These are phyloP conservation scores for Drosophila limbata DNA, from an alignment of 2,888 invertebrate species.

Conservation along the genomic window DNA sequence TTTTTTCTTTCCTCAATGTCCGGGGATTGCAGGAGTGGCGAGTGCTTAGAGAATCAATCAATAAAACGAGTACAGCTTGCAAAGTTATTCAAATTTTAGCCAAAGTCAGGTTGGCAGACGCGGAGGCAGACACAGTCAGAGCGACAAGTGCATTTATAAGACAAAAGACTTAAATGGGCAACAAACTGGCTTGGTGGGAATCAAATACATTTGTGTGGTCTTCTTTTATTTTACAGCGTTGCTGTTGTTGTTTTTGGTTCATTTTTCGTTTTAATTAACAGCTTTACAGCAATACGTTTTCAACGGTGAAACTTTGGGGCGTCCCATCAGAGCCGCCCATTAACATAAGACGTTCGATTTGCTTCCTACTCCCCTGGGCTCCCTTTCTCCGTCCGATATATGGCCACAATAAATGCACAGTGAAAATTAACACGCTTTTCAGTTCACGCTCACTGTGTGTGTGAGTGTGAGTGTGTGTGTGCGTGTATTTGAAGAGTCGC, in stretches of 20 bases:
- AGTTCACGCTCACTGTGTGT: conserved; percentile 68
- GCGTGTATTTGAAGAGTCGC: conserved; percentile 40
- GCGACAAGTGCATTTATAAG: conserved; percentile 61
- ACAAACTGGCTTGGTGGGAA: conserved; percentile 64
- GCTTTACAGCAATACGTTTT: conserved; percentile 73
- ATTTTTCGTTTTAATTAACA: conserved; percentile 79
- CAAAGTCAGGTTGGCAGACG: conserved; percentile 28
- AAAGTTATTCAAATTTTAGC: conserved; percentile 66
- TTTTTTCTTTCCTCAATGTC: conserved; percentile 33
- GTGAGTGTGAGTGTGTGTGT: conserved; percentile 28
- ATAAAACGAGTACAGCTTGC: conserved; percentile 68
- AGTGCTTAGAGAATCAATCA: conserved; percentile 69
- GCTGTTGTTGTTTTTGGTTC: conserved; percentile 37
- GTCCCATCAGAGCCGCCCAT: conserved; percentile 60
- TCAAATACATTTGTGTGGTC: conserved; percentile 61
- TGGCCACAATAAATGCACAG: conserved; percentile 78
- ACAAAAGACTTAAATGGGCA: conserved; percentile 65
- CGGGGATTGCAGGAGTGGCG: conserved; percentile 71
- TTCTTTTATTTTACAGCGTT: conserved; percentile 25
- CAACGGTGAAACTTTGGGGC: conserved; percentile 77
- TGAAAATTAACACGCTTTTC: conserved; percentile 82
- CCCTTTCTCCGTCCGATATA: conserved; percentile 35
- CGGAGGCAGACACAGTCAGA: conserved; percentile 18
- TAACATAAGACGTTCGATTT: conserved; percentile 74
- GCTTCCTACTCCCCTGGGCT: conserved; percentile 40